Conservation (phyloP, 2,113 vertebrate species). For the Chrysochloris asiatica region DNA sequence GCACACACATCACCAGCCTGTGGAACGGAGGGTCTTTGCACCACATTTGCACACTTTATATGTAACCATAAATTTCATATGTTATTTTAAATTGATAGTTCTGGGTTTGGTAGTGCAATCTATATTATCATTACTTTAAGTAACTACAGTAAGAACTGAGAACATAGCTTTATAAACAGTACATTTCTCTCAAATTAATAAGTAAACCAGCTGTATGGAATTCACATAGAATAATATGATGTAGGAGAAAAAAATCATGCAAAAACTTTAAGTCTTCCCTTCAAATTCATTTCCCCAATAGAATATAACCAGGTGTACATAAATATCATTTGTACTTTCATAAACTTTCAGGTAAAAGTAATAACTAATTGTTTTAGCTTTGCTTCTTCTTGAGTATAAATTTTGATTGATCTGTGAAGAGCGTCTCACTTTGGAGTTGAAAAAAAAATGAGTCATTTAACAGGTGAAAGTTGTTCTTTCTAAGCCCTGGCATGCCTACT, state of each 20-base stretch:
- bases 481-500: neutral
- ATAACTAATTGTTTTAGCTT: neutral
- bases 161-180: neutral
- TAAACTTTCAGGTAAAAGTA: neutral
- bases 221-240: neutral
- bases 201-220: neutral
- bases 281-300: neutral
- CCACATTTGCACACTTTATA: neutral
- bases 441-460: neutral
- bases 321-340: neutral
- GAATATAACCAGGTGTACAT: neutral
- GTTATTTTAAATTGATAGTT: neutral
- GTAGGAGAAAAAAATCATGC: neutral
- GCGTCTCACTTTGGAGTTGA: neutral
- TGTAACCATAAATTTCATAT: neutral
- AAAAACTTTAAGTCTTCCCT: neutral
- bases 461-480: fast-evolving
- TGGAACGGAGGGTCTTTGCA: neutral
- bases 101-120: neutral
- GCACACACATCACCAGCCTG: neutral
- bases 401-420: neutral
- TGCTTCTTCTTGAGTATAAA: neutral
- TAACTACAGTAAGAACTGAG: neutral
- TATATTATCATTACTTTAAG: neutral
- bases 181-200: neutral